A percentile compares a stretch with the other conserved stretches of the same genome.
phyloP scores from a whole-genome alignment of 92 coral and sea anemone species.

The Plumapathes pennacea region DNA sequence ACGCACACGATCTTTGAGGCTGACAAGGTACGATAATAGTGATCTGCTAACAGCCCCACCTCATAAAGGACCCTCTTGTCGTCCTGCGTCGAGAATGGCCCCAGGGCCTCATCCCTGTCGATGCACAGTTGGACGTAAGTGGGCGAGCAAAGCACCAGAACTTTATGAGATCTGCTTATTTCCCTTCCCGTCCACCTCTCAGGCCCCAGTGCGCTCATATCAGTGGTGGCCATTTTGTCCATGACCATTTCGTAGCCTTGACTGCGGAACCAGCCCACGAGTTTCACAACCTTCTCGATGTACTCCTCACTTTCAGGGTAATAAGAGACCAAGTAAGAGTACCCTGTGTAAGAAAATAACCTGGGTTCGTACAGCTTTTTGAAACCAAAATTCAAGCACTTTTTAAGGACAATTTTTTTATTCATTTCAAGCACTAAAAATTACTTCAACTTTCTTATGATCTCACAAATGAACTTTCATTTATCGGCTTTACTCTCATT shows the following conservation, averaged over 20 bases:
- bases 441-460: too few relatives aligned
- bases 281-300: conserved; percentile 22
- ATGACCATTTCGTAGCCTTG: conserved; percentile 4
- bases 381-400: too few relatives aligned
- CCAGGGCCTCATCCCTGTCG: too few relatives aligned
- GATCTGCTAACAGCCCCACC: too few relatives aligned
- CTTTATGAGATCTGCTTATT: conserved; percentile 16
- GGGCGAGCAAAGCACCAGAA: conserved; percentile 33
- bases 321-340: conserved; percentile 30
- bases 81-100: too few relatives aligned
- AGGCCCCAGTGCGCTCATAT: conserved; percentile 20
- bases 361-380: background rate
- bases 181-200: conserved; percentile 30
- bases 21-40: too few relatives aligned
- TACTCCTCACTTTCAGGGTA: conserved; percentile 30
- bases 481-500: too few relatives aligned
- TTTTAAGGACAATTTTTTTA: too few relatives aligned
- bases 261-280: conserved; percentile 10
- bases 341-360: background rate
- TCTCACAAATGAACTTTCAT: too few relatives aligned
- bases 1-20: too few relatives aligned
- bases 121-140: conserved; percentile 31
- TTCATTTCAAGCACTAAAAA: too few relatives aligned
- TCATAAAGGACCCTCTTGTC: too few relatives aligned
- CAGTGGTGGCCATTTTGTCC: conserved; percentile 1